Conservation (phyloP, 2,888 invertebrate species). For the Caenorhabditis parvicauda region DNA sequence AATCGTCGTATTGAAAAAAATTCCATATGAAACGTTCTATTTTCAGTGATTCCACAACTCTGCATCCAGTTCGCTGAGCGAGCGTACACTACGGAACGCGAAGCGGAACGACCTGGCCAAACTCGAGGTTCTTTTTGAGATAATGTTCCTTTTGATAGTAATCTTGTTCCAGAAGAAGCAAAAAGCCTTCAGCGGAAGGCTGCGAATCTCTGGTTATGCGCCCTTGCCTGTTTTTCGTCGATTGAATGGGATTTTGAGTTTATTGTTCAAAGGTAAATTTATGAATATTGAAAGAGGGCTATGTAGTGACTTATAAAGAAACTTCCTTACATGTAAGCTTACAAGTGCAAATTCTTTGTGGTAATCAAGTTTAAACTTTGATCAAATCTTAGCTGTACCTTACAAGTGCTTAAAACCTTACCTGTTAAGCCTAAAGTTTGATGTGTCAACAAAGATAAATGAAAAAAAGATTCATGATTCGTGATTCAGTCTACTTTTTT, state of each 20-base stretch:
- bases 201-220: constrained; percentile 39
- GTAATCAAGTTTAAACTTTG: too few relatives aligned
- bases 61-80: constrained; percentile 28
- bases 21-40: too few relatives aligned
- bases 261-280: constrained; percentile 27
- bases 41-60: constrained; percentile 17
- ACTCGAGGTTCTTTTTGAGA: neutral
- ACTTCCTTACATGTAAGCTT: too few relatives aligned
- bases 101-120: constrained; percentile 18
- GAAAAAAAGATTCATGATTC: too few relatives aligned
- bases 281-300: neutral
- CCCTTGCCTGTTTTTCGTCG: constrained; percentile 40
- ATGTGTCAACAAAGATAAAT: too few relatives aligned
- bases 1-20: too few relatives aligned
- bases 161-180: constrained; percentile 26
- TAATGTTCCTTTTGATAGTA: neutral
- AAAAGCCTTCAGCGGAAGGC: constrained; percentile 31
- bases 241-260: constrained; percentile 37
- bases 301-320: neutral
- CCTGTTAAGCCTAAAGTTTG: too few relatives aligned
- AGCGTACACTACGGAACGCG: constrained; percentile 16
- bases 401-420: too few relatives aligned
- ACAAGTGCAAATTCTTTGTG: too few relatives aligned
- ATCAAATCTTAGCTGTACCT: neutral
- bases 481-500: too few relatives aligned